Percentiles rank a stretch among this genome's conserved stretches.
Evolutionary conservation across 2,797 vertebrate species (phyloP).

Genomic region (Neostethus bicornis): DNA sequence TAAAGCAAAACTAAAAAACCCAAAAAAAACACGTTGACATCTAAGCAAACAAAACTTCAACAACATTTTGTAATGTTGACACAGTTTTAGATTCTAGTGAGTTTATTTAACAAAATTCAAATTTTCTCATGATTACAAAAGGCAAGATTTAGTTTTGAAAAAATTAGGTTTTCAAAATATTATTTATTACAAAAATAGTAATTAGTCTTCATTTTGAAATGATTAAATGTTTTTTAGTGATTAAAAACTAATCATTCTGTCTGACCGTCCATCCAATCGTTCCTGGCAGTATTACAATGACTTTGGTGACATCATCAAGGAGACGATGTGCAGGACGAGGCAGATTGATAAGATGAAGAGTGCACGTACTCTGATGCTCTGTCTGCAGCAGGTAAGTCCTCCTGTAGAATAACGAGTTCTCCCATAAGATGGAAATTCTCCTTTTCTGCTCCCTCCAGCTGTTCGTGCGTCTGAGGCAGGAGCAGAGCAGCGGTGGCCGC

Average conservation of each 20-base stretch:
- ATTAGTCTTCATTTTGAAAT: too few species aligned
- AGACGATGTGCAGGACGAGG: conserved; percentile 84
- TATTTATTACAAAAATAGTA: neutral
- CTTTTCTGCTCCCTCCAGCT: conserved; percentile 72
- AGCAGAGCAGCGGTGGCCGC: conserved; percentile 72
- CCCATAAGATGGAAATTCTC: too few species aligned
- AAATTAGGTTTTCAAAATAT: neutral
- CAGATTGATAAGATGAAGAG: conserved; percentile 87
- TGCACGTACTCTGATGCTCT: conserved; percentile 84
- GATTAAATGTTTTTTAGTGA: too few species aligned
- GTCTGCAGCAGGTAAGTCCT: conserved; percentile 86
- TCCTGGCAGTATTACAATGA: conserved; percentile 85
- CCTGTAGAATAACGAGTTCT: too few species aligned
- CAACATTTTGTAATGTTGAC: neutral
- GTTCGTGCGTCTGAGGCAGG: conserved; percentile 80
- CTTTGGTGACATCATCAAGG: conserved; percentile 94
- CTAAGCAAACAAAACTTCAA: neutral
- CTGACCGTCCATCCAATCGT: too few species aligned
- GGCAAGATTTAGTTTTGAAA: neutral
- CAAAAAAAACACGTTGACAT: neutral
- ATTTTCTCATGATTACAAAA: neutral
- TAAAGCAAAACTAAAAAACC: conserved; percentile 58
- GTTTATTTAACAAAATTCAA: neutral
- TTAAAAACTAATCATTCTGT: too few species aligned
- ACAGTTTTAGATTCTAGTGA: neutral